phyloP scores from a whole-genome alignment of 2,888 invertebrate species.

The Synanthedon andrenaeformis region DNA sequence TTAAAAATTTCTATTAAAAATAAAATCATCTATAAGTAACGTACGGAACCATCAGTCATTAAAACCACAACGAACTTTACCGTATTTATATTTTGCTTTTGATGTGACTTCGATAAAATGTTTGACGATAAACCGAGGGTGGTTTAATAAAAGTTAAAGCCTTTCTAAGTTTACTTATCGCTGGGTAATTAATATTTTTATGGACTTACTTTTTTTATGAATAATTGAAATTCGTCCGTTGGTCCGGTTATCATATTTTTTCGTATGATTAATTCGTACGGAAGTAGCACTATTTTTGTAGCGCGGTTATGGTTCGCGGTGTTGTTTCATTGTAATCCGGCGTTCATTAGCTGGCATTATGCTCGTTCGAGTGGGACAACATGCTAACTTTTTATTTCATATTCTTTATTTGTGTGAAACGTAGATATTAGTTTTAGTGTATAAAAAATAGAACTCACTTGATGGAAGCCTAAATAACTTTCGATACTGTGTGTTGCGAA shows the following conservation, averaged over 20 bases:
- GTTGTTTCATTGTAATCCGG: not conserved
- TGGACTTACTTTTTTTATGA: conserved; percentile 14
- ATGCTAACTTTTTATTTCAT: no score
- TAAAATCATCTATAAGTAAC: not conserved
- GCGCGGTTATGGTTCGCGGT: conserved; percentile 1
- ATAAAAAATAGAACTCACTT: conserved; percentile 72
- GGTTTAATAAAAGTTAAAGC: conserved; percentile 26
- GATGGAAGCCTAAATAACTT: conserved; percentile 99
- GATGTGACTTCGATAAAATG: conserved; percentile 19
- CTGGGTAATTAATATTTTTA: conserved; percentile 51
- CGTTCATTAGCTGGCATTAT: not conserved
- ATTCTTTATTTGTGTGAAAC: no score
- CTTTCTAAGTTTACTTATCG: conserved; percentile 37
- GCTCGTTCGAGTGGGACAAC: no score
- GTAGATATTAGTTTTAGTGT: no score
- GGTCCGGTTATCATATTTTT: conserved; percentile 15
- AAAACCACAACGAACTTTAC: conserved; percentile 1
- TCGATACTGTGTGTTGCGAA: conserved; percentile 99
- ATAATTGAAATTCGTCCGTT: conserved; percentile 12
- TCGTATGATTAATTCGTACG: conserved; percentile 12
- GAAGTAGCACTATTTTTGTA: not conserved
- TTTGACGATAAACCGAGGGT: conserved; percentile 19
- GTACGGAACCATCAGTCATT: not conserved
- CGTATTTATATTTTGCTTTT: conserved; percentile 5
- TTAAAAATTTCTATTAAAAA: no score